Base-by-base conservation (phyloP, 2,113 vertebrate genomes). In the Pontoporia blainvillei region DNA sequence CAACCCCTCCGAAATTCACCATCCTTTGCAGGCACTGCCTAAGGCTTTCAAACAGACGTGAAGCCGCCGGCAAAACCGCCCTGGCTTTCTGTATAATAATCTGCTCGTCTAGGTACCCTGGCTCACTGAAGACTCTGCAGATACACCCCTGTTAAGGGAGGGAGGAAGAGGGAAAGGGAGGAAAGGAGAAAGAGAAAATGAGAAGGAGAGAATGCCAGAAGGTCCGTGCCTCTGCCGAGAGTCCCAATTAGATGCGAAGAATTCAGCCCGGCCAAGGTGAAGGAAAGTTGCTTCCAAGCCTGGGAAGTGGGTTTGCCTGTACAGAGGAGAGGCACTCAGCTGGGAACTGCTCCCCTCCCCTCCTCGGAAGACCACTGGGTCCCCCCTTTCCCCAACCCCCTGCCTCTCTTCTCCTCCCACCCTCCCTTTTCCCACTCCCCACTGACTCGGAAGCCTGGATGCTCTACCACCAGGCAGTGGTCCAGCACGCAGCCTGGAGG, bases 91-190 rank as follows among this genome's bases (percentile, higher is more conserved):
- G 3, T 85, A 5, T 29, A 41, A 27, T 72, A 31, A 79, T 44
- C 97, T 91, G 96, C 81, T 64, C 81, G 13, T 73, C 96, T 94
- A 86, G 98, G 96, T 98, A 92, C 86, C 95, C 97, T 96, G 90
- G 97, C 96, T 97, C 90, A 90, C 96, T 90, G 96, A 97, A 97
- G 97, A 98, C 97, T 98, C 98, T 98, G 98, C 98, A 84, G 96
- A 98, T 96, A 97, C 71, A 84, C 97, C 97, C 96, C 96, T 95
- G 88, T 89, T 71, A 72, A 97, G 83, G 94, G 90, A 93, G 96
- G n/a, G 29, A 95, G 82, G 91, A 36, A 62, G 44, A 88, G 88
- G 86, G 86, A 96, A 96, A 9, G 27, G 93, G 59, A 96, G 90
- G 76, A 93, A 78, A 93, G 75, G 93, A 82, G 1, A 61, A 67